A percentile compares a stretch with the other conserved stretches of the same genome.
phyloP scores from a whole-genome alignment of 2,888 invertebrate genomes.

The Amphipyra berbera region DNA sequence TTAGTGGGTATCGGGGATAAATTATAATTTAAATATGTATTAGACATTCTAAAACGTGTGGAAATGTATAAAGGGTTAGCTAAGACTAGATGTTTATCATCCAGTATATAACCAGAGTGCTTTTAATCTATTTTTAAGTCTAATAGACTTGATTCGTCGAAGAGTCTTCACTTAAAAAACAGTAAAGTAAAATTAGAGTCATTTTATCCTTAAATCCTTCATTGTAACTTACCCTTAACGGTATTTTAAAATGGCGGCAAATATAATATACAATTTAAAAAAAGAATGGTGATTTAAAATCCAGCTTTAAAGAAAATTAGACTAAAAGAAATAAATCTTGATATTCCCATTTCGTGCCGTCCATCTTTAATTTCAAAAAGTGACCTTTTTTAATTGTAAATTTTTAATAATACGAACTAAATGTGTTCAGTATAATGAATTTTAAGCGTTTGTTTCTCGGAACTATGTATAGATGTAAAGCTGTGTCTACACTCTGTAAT shows the following conservation, averaged over 20 bases:
- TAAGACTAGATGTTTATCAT: background rate
- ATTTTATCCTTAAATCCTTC: conserved; percentile 9
- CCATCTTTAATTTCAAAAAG: conserved; percentile 74
- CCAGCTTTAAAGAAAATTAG: conserved; percentile 45
- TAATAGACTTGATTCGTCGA: background rate
- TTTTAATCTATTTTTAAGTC: background rate
- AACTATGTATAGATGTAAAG: conserved; percentile 27
- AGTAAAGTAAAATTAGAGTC: background rate
- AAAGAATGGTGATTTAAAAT: conserved; percentile 15
- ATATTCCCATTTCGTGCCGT: conserved; percentile 70
- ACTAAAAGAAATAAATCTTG: conserved; percentile 16
- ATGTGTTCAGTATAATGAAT: conserved; percentile 77
- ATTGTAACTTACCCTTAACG: conserved; percentile 10
- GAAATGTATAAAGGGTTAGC: background rate
- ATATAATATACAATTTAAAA: background rate
- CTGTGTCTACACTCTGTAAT: conserved; percentile 30
- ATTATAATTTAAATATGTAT: too few relatives aligned
- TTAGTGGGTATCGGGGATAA: too few relatives aligned
- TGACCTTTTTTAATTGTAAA: conserved; percentile 70
- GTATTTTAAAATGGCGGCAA: conserved; percentile 40
- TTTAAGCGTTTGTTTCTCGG: conserved; percentile 42
- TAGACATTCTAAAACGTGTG: background rate
- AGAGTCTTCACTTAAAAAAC: too few relatives aligned
- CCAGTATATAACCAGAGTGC: too few relatives aligned
- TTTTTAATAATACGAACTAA: conserved; percentile 67